Evolutionary conservation across 1,140 invertebrate genomes (phyloP).

Genomic region (Papilio polyxenes): DNA sequence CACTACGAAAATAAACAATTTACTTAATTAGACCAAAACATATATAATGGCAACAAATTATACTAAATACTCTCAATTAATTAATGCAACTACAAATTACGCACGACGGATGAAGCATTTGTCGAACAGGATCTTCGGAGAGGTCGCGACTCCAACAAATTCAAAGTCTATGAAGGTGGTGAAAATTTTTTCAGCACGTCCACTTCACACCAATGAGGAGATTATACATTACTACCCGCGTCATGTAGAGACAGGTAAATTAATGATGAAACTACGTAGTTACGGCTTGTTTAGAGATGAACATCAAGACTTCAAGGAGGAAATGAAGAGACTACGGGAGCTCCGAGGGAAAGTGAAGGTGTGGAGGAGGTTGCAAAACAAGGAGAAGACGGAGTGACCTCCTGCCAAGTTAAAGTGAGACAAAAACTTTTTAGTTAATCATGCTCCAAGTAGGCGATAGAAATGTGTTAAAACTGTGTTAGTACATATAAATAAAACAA

Average conservation of each 20-base stretch:
- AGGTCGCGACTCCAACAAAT: constrained; percentile 89
- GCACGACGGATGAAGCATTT: constrained; percentile 92
- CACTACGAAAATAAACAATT: neutral
- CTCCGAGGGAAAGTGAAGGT: constrained; percentile 89
- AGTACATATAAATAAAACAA: constrained; percentile 19
- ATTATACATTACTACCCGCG: constrained; percentile 93
- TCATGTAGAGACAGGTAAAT: constrained; percentile 86
- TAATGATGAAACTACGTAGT: constrained; percentile 86
- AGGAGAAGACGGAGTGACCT: constrained; percentile 52
- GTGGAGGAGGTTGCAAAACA: constrained; percentile 61
- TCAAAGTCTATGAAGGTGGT: constrained; percentile 91
- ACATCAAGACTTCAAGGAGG: constrained; percentile 95
- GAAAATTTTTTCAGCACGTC: constrained; percentile 87
- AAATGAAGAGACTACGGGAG: constrained; percentile 88
- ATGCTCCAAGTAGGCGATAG: neutral
- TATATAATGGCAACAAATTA: constrained; percentile 73
- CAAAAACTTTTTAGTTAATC: neutral
- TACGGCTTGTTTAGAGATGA: constrained; percentile 94
- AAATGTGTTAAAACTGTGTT: constrained; percentile 5
- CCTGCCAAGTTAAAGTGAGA: neutral
- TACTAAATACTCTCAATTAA: constrained; percentile 86
- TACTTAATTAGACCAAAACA: neutral
- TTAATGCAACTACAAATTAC: constrained; percentile 88
- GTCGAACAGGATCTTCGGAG: constrained; percentile 94
- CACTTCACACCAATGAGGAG: constrained; percentile 87